Evolutionary conservation across 2,888 invertebrate species (phyloP).

Genomic region (Colostygia pectinataria): DNA sequence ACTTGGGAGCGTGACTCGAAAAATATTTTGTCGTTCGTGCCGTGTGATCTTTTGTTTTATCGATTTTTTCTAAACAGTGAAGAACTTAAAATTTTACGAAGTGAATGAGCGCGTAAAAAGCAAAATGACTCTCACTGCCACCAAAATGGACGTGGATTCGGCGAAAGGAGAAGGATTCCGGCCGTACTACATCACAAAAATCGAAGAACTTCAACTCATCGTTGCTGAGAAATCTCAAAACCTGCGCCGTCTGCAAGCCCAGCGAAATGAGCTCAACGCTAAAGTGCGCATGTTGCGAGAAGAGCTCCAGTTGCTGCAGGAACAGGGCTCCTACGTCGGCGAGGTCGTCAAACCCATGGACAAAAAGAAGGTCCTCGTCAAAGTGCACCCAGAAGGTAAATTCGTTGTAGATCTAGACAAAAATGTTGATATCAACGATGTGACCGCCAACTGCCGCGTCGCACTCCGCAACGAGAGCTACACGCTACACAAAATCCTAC

Average conservation of each 20-base stretch:
- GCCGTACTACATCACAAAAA: constrained; percentile 98
- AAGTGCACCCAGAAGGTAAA: constrained; percentile 99
- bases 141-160: constrained; percentile 88
- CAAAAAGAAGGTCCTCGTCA: constrained; percentile 99
- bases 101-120: constrained; percentile 39
- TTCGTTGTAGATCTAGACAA: constrained; percentile 99
- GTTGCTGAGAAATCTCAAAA: constrained; percentile 99
- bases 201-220: constrained; percentile 97
- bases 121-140: constrained; percentile 68
- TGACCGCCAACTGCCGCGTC: constrained; percentile 98
- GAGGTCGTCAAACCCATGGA: constrained; percentile 99
- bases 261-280: constrained; percentile 98
- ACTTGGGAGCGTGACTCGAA: constrained; percentile 52
- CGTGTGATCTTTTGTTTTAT: too few relatives aligned
- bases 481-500: constrained; percentile 98
- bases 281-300: constrained; percentile 99
- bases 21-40: constrained; percentile 24
- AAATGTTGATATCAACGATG: constrained; percentile 98
- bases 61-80: constrained; percentile 1
- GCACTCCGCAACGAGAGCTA: constrained; percentile 99
- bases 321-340: constrained; percentile 99
- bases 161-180: constrained; percentile 94
- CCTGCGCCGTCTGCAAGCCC: constrained; percentile 97
- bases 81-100: constrained; percentile 6
- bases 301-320: constrained; percentile 97